phyloP scores from a whole-genome alignment of 2,888 invertebrate genomes.

The Myopa tessellatipennis region DNA sequence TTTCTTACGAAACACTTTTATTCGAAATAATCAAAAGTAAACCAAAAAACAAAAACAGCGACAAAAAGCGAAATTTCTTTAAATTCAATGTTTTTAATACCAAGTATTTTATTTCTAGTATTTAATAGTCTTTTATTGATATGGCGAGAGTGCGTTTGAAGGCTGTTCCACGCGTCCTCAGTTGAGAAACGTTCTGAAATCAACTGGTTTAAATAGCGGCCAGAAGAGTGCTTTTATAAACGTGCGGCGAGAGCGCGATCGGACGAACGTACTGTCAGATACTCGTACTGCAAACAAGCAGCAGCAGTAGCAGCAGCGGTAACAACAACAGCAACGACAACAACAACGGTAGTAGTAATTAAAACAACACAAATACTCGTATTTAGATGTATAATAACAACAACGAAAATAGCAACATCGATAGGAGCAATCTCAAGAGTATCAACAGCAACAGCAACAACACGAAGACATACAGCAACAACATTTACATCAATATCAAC shows the following conservation, averaged over 20 bases:
- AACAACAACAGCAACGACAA: constrained; percentile 24
- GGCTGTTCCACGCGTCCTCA: constrained; percentile 44
- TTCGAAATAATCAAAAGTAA: not conserved
- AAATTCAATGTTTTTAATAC: not conserved
- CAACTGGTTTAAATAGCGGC: constrained; percentile 59
- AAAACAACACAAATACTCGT: not conserved
- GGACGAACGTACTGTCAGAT: constrained; percentile 33
- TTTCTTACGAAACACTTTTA: not conserved
- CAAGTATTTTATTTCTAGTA: not conserved
- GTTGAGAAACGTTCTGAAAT: constrained; percentile 59
- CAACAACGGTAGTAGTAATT: constrained; percentile 4
- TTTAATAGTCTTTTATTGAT: not conserved
- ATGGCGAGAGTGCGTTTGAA: constrained; percentile 35
- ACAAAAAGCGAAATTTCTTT: not conserved
- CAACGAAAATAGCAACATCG: constrained; percentile 1
- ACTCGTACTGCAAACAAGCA: not conserved
- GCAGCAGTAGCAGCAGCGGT: constrained; percentile 5
- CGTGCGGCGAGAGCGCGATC: constrained; percentile 52
- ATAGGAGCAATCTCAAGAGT: not conserved
- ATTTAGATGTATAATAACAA: not conserved
- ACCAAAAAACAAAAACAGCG: not conserved
- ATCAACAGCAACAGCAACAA: not conserved
- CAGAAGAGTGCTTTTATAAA: constrained; percentile 64
- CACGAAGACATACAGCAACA: not conserved
- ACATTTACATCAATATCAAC: not conserved